A percentile compares a stretch with the other conserved stretches of the same genome.
These are phyloP conservation scores for Lampris incognitus DNA, from an alignment of 2,113 vertebrate species.

Conservation along the genomic window DNA sequence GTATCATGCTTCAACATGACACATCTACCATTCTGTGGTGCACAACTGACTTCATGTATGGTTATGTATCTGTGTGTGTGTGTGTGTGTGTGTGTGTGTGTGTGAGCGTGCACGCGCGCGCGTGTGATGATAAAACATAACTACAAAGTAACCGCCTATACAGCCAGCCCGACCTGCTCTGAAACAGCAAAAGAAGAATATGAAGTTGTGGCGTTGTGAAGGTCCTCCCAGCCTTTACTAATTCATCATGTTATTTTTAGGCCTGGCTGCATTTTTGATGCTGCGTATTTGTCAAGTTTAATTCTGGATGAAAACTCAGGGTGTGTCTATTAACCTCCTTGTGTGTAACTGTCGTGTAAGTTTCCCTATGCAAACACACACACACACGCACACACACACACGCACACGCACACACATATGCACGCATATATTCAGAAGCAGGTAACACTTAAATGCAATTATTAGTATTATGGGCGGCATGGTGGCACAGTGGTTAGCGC, in stretches of 20 bases:
- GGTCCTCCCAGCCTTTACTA: conserved; percentile 57
- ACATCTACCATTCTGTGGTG: not conserved
- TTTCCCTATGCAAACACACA: not conserved
- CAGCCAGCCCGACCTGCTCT: not conserved
- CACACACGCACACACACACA: conserved; percentile 11
- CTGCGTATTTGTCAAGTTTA: conserved; percentile 74
- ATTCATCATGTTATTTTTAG: conserved; percentile 81
- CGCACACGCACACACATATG: not conserved
- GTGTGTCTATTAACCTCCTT: conserved; percentile 54
- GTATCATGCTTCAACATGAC: conserved; percentile 57
- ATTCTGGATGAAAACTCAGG: conserved; percentile 48
- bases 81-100: not conserved
- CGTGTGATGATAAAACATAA: conserved; percentile 9
- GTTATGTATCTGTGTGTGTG: not conserved
- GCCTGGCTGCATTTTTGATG: conserved; percentile 73
- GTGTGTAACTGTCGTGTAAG: conserved; percentile 1
- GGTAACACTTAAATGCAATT: too few species aligned
- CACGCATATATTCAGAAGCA: not conserved
- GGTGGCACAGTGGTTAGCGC: too few species aligned
- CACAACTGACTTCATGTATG: not conserved
- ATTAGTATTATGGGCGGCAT: too few species aligned
- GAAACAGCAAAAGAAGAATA: conserved; percentile 52
- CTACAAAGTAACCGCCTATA: conserved; percentile 18
- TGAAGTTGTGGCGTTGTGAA: conserved; percentile 40
- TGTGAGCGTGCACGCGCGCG: not conserved